phyloP scores from a whole-genome alignment of 2,113 vertebrate genomes.

The Pleuronectes platessa region DNA sequence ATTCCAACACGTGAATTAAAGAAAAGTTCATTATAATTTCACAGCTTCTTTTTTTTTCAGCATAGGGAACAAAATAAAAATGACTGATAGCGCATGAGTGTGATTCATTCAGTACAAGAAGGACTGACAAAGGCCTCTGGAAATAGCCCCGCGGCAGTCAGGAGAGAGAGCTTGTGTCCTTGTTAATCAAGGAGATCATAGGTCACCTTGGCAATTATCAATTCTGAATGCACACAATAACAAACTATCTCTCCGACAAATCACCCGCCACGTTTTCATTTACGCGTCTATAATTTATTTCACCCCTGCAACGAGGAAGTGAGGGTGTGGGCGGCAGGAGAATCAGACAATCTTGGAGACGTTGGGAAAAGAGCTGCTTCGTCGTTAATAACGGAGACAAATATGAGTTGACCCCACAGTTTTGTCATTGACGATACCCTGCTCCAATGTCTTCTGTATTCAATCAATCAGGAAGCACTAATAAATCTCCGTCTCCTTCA shows the following conservation, averaged over 20 bases:
- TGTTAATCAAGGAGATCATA: slow-evolving; percentile 73
- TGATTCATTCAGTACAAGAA: slow-evolving; percentile 53
- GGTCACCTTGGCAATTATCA: slow-evolving; percentile 76
- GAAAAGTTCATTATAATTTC: slow-evolving; percentile 13
- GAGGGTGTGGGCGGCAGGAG: slow-evolving; percentile 27
- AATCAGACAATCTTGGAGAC: slow-evolving; percentile 55
- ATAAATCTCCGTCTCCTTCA: slow-evolving; percentile 53
- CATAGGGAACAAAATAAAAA: slow-evolving; percentile 22
- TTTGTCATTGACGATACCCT: slow-evolving; percentile 41
- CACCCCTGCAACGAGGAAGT: slow-evolving; percentile 44
- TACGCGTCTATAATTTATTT: slow-evolving; percentile 69
- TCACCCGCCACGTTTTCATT: slow-evolving; percentile 68
- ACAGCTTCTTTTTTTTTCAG: background rate
- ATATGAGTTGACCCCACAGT: slow-evolving; percentile 57
- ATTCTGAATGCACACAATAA: slow-evolving; percentile 71
- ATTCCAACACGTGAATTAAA: background rate
- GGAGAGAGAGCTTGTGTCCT: slow-evolving; percentile 44
- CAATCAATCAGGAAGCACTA: slow-evolving; percentile 48
- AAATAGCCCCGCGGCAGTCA: slow-evolving; percentile 46
- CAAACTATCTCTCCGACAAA: slow-evolving; percentile 77
- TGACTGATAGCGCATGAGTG: slow-evolving; percentile 28
- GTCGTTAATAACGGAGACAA: slow-evolving; percentile 69
- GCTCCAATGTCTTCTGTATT: slow-evolving; percentile 47
- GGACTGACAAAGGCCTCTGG: slow-evolving; percentile 52
- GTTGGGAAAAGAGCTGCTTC: slow-evolving; percentile 48